Conservation (phyloP, 2,797 vertebrate species). For the Enteromius viviparus region DNA sequence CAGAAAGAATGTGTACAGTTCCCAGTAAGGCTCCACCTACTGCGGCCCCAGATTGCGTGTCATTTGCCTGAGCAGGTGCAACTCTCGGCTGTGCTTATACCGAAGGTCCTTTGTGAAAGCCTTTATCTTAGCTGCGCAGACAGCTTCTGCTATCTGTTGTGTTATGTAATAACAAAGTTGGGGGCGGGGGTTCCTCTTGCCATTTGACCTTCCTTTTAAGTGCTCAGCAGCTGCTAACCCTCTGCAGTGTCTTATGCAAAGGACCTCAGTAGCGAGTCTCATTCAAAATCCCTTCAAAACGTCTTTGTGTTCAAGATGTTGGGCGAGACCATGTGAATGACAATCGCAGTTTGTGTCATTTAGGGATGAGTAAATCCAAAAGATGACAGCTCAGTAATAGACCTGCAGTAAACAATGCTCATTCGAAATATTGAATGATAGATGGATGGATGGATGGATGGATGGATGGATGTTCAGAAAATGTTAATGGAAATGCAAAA, state of each 20-base stretch:
- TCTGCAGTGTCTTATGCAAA: conserved; percentile 25
- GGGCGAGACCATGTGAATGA: neutral
- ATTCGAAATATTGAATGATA: neutral
- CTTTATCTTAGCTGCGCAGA: conserved; percentile 23
- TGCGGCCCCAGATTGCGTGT: conserved; percentile 6
- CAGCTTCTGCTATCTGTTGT: conserved; percentile 32
- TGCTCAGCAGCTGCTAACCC: conserved; percentile 29
- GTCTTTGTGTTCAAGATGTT: neutral
- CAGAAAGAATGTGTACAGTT: neutral
- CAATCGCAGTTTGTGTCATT: neutral
- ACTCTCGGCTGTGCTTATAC: neutral
- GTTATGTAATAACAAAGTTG: conserved; percentile 45
- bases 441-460: neutral
- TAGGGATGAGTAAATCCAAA: neutral
- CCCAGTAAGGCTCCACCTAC: neutral
- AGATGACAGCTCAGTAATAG: neutral
- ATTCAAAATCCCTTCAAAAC: conserved; percentile 3
- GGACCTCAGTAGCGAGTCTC: conserved; percentile 9
- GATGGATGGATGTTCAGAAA: neutral
- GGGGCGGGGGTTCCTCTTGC: conserved; percentile 9
- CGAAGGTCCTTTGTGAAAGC: conserved; percentile 24
- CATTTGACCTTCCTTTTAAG: conserved; percentile 29
- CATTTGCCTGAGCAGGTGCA: conserved; percentile 4
- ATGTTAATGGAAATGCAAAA: neutral
- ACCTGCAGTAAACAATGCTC: neutral